Conservation (phyloP, 2,888 invertebrate genomes). For the Chrysolina oricalcia region DNA sequence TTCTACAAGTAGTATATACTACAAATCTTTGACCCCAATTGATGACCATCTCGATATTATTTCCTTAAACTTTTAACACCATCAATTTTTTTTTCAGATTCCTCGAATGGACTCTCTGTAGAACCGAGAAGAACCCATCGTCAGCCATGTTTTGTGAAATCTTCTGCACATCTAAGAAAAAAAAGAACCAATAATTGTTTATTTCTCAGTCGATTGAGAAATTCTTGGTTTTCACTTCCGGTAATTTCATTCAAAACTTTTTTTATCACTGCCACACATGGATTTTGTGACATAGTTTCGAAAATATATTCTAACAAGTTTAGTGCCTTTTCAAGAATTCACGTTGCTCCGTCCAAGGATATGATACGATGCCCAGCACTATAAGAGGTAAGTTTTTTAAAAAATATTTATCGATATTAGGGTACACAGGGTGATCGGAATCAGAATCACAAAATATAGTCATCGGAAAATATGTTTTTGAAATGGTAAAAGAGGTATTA, state of each 20-base stretch:
- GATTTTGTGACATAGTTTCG: conserved; percentile 34
- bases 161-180: conserved; percentile 68
- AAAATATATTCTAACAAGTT: not conserved
- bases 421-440: not conserved
- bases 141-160: conserved; percentile 66
- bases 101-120: conserved; percentile 38
- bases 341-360: conserved; percentile 56
- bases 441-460: too few species aligned
- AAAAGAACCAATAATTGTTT: conserved; percentile 57
- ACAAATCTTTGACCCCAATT: too few species aligned
- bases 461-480: too few species aligned
- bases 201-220: not conserved
- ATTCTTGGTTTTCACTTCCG: too few species aligned
- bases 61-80: too few species aligned
- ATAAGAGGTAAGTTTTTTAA: conserved; percentile 71
- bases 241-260: too few species aligned
- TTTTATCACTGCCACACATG: conserved; percentile 14
- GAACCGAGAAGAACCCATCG: conserved; percentile 21
- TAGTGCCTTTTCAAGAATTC: conserved; percentile 10
- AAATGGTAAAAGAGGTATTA: too few species aligned
- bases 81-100: conserved; percentile 12
- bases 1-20: too few species aligned
- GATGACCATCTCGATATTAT: not conserved
- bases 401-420: too few species aligned
- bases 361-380: conserved; percentile 71